These are phyloP conservation scores for Suncus etruscus DNA, from an alignment of 2,113 vertebrate genomes.

Conservation along the genomic window DNA sequence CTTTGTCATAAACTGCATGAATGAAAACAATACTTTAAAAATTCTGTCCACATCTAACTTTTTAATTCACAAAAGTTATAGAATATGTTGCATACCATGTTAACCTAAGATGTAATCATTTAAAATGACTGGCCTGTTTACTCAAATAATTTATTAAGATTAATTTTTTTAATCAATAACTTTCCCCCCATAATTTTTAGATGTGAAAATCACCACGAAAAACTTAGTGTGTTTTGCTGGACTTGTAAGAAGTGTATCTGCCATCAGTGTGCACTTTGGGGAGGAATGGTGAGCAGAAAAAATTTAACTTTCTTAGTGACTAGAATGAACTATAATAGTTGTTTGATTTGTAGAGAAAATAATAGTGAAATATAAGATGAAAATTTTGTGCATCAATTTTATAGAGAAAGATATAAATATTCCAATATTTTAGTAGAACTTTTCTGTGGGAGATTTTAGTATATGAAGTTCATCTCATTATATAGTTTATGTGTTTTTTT, in stretches of 20 bases:
- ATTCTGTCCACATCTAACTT: not conserved
- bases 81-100: slow-evolving; percentile 45
- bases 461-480: not conserved
- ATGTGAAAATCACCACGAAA: slow-evolving; percentile 99
- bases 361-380: not conserved
- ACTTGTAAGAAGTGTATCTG: slow-evolving; percentile 99
- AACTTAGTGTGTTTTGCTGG: slow-evolving; percentile 99
- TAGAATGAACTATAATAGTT: slow-evolving; percentile 48
- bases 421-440: slow-evolving; percentile 39
- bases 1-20: slow-evolving; percentile 4
- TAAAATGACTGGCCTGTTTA: slow-evolving; percentile 44
- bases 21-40: slow-evolving; percentile 50
- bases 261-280: slow-evolving; percentile 99
- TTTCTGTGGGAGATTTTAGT: slow-evolving; percentile 3
- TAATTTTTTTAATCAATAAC: slow-evolving; percentile 63
- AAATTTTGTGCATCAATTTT: slow-evolving; percentile 49
- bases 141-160: slow-evolving; percentile 42
- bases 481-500: too few relatives aligned
- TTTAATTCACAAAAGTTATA: slow-evolving; percentile 49
- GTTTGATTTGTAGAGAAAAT: slow-evolving; percentile 41
- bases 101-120: slow-evolving; percentile 14
- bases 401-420: not conserved
- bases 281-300: slow-evolving; percentile 94
- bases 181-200: slow-evolving; percentile 82
- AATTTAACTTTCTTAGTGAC: slow-evolving; percentile 33